These are phyloP conservation scores for Meteorus sp. DNA, from an alignment of 1,140 invertebrate genomes.

Conservation along the genomic window DNA sequence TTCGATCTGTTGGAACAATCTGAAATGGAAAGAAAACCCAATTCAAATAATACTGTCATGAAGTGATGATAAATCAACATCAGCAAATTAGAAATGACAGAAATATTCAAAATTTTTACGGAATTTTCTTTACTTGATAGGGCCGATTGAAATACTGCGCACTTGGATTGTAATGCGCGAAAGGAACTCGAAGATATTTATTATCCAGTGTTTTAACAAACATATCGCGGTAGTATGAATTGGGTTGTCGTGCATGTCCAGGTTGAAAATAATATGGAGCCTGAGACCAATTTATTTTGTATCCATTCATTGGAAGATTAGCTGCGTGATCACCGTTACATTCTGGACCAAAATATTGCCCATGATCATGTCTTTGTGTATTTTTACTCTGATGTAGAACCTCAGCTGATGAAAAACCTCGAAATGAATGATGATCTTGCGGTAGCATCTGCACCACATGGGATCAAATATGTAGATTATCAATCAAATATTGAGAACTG, in stretches of 20 bases:
- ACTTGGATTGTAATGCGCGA: constrained; percentile 4
- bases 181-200: constrained; percentile 4
- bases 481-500: no score
- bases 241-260: background rate
- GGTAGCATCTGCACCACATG: background rate
- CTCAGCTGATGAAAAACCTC: background rate
- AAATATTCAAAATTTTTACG: no score
- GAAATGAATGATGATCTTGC: background rate
- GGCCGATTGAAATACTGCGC: constrained; percentile 7
- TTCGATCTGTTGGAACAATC: background rate
- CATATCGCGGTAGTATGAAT: constrained; percentile 4
- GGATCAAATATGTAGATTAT: no score
- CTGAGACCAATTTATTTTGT: constrained; percentile 3
- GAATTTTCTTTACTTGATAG: constrained; percentile 6
- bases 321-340: background rate
- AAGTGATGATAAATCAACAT: no score
- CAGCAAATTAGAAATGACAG: background rate
- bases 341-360: background rate
- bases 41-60: no score
- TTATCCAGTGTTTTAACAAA: constrained; percentile 13
- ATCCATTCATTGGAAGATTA: background rate
- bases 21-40: background rate
- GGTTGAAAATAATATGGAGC: background rate
- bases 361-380: no score
- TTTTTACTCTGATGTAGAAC: background rate